Evolutionary conservation across 2,113 vertebrate species (phyloP).

Genomic region (Saimiri boliviensis): DNA sequence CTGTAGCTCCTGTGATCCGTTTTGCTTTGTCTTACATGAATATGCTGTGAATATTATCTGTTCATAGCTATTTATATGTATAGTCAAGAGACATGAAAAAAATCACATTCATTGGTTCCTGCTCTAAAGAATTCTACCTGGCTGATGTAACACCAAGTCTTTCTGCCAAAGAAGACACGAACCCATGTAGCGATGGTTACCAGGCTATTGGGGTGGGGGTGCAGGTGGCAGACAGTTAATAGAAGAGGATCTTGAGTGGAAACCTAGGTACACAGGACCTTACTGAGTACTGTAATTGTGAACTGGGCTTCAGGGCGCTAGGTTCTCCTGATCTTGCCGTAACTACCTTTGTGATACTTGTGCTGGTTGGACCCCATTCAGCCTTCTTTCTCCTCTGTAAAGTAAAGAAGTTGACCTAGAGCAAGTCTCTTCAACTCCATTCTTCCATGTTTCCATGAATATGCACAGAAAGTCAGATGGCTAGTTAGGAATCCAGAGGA

Average conservation of each 20-base stretch:
- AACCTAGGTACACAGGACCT: neutral
- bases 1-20: neutral
- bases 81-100: slow-evolving; percentile 12
- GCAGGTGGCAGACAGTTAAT: neutral
- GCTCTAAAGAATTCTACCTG: slow-evolving; percentile 17
- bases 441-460: neutral
- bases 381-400: neutral
- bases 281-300: neutral
- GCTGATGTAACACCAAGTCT: neutral
- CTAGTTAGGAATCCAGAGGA: neutral
- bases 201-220: neutral
- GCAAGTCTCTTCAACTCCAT: neutral
- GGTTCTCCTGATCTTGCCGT: neutral
- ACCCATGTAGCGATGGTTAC: neutral
- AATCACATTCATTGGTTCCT: neutral
- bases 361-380: neutral
- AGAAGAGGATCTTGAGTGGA: neutral
- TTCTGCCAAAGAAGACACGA: neutral
- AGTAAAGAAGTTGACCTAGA: neutral
- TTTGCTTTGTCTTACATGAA: slow-evolving; percentile 1
- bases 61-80: neutral
- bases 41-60: neutral
- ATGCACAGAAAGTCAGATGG: neutral
- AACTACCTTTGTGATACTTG: no score
- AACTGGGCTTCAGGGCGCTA: neutral